Evolutionary conservation across 2,888 invertebrate genomes (phyloP).

Genomic region (Eristalis intricaria): DNA sequence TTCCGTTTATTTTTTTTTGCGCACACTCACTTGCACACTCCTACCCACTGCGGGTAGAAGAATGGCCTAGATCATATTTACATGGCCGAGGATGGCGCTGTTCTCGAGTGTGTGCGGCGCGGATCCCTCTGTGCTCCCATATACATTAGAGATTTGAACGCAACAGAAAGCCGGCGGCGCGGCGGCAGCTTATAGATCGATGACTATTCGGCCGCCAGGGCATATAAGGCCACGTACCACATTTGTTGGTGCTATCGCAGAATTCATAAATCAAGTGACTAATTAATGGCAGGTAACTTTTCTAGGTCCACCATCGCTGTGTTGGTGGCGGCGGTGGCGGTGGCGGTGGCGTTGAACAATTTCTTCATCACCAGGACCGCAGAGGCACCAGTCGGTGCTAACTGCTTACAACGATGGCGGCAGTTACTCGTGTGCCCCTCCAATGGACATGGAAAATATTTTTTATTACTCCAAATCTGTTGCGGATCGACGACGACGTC

Average conservation of each 20-base stretch:
- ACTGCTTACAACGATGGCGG: constrained; percentile 11
- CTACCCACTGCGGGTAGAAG: constrained; percentile 46
- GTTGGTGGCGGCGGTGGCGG: constrained; percentile 36
- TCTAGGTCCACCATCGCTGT: constrained; percentile 55
- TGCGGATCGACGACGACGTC: constrained; percentile 47
- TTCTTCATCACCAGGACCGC: constrained; percentile 63
- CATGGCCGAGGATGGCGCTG: constrained; percentile 70
- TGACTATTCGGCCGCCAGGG: constrained; percentile 64
- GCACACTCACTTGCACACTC: constrained; percentile 34
- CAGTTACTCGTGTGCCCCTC: constrained; percentile 39
- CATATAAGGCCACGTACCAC: constrained; percentile 72
- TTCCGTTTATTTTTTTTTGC: not conserved
- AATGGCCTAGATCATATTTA: constrained; percentile 72
- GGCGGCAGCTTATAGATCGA: constrained; percentile 67
- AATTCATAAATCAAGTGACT: constrained; percentile 75
- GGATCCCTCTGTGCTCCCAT: constrained; percentile 62
- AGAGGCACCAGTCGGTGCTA: not conserved
- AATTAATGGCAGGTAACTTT: constrained; percentile 74
- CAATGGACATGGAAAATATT: constrained; percentile 67
- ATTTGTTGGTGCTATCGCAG: constrained; percentile 73
- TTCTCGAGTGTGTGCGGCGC: constrained; percentile 34
- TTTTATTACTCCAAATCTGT: constrained; percentile 66
- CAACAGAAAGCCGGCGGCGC: constrained; percentile 40
- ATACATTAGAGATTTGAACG: constrained; percentile 53
- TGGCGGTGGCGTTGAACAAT: constrained; percentile 67